Conservation (phyloP, 2,797 vertebrate species). For the Sebastes oblongus region DNA sequence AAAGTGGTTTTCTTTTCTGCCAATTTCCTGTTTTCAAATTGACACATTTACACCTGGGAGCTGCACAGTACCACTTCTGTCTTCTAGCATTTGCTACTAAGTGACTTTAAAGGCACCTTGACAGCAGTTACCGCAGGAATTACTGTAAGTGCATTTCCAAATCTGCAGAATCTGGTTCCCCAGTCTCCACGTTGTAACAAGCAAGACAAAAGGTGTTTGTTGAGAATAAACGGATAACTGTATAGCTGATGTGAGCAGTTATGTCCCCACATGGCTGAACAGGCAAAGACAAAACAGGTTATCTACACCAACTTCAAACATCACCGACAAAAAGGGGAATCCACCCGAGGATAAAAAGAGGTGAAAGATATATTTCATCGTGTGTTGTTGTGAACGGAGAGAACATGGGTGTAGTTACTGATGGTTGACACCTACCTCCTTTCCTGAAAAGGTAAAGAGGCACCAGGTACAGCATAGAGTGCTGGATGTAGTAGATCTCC, state of each 20-base stretch:
- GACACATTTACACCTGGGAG: neutral
- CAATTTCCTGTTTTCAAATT: neutral
- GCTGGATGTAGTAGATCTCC: slow-evolving; percentile 98
- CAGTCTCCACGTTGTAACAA: too few species aligned
- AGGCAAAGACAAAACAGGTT: neutral
- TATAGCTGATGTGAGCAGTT: neutral
- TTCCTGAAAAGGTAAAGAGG: slow-evolving; percentile 95
- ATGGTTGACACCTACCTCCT: slow-evolving; percentile 86
- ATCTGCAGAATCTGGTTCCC: neutral
- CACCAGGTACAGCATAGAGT: slow-evolving; percentile 96
- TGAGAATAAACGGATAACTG: neutral
- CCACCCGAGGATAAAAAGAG: neutral
- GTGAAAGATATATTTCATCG: neutral
- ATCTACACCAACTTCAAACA: neutral
- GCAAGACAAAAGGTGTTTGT: too few species aligned
- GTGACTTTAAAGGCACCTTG: neutral
- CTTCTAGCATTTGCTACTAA: neutral
- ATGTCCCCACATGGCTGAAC: neutral
- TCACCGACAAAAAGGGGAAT: neutral
- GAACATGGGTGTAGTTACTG: too few species aligned
- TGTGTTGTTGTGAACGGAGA: neutral
- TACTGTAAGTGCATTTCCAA: neutral
- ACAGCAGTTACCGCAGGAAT: neutral
- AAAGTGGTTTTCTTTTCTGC: neutral
- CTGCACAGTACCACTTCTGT: neutral